Evolutionary conservation across 1,140 invertebrate genomes (phyloP).

Genomic region (Neodiprion lecontei): DNA sequence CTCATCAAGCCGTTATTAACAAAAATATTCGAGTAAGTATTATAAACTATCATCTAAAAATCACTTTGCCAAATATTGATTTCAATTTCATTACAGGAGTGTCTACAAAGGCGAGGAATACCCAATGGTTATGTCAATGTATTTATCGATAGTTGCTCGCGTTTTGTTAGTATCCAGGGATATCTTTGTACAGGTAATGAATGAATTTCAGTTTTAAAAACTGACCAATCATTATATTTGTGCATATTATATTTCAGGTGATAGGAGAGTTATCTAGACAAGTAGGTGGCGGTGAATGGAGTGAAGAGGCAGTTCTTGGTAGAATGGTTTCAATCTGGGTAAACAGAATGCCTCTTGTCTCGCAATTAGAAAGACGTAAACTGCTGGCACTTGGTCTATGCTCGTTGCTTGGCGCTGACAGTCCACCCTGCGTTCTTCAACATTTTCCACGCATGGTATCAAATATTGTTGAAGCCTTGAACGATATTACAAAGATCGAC

Average conservation of each 20-base stretch:
- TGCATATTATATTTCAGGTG: constrained; percentile 53
- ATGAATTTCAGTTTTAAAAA: constrained; percentile 9
- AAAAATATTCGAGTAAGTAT: constrained; percentile 71
- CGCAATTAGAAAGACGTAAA: constrained; percentile 82
- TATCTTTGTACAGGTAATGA: constrained; percentile 70
- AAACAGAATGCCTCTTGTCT: constrained; percentile 79
- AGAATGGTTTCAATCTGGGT: constrained; percentile 80
- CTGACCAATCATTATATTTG: constrained; percentile 1
- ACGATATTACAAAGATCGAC: constrained; percentile 82
- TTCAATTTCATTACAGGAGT: constrained; percentile 58
- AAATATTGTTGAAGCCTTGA: constrained; percentile 82
- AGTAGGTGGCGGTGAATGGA: constrained; percentile 53
- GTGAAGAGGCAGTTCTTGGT: constrained; percentile 68
- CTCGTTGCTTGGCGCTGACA: constrained; percentile 76
- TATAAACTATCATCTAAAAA: constrained; percentile 8
- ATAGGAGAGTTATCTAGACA: constrained; percentile 56
- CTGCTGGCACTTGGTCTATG: constrained; percentile 79
- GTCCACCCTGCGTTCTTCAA: constrained; percentile 70
- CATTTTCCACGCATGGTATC: constrained; percentile 79
- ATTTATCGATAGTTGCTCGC: constrained; percentile 78
- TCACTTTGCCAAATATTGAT: constrained; percentile 24
- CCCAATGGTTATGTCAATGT: constrained; percentile 77
- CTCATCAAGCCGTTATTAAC: constrained; percentile 72
- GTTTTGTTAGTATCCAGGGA: constrained; percentile 78
- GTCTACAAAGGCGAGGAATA: constrained; percentile 73